Evolutionary conservation across 2,113 vertebrate genomes (phyloP), one percentile per base, ranked within the genome.

Genomic region (Prolemur simus): DNA sequence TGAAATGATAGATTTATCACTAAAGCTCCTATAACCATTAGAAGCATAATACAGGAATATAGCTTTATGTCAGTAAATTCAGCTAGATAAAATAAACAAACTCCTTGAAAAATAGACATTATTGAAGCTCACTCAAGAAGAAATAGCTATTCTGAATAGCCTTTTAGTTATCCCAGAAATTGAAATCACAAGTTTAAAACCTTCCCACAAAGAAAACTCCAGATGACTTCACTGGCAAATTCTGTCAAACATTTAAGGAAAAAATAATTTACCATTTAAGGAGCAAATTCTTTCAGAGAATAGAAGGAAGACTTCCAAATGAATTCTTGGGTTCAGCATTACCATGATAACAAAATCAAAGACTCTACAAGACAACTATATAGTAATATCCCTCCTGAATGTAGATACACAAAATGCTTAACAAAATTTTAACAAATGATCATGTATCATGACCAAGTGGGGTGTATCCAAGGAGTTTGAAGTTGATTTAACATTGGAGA

Each of bases 111-210:
- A 14, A 47, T 9, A 94, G 37, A 91, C 88, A 73, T 84, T 39
- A 69, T 25, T 9, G 23, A 87, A 80, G 17, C 11, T 78, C 32
- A 64, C 23, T 92, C 20, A 69, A 63, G 66, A 96, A 93, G 58
- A 91, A 87, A 90, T 69, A 63, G 58, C 60, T 90, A 80, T 27
- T 89, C 71, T 58, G 10, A 81, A 58, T 87, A 91, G 13, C 29
- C 42, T 82, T 76, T 47, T 71, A 74, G 78, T 89, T 84, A 56
- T 85, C 91, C 34, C 8, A 95, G 27, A 32, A 94, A 94, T 94
- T 92, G 49, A 96, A 87, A 84, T 77, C 83, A 42, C 47, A 47
- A 94, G 37, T 89, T 63, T 13, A 91, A 94, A 94, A 27, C 8
- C 23, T 68, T 87, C 49, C 54, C n/a, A 69, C 23, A 95, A 56